Evolutionary conservation across 1,140 invertebrate species (phyloP), one percentile per base, ranked within the genome.

Genomic region (Drosophila tropicalis): DNA sequence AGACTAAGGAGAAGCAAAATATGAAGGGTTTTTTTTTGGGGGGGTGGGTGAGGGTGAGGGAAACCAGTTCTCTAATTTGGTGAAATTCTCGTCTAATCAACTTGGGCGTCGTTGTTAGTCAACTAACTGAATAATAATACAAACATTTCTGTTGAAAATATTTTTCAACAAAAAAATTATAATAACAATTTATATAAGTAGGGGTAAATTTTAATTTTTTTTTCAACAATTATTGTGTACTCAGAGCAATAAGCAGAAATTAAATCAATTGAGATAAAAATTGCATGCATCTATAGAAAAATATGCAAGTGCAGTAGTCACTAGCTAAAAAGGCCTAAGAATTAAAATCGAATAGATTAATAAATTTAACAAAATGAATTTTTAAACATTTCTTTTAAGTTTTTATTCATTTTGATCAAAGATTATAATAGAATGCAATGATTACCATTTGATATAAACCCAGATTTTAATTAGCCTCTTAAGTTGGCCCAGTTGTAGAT

Each of bases 1-100:
- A 7, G 9, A 29, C 5, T 29, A 29, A 5, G 29, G 29, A 29
- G 29, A 29, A 29, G 5, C 29, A 29, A 29, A 29, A 29, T 29
- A 29, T 17, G 9, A 29, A 29, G 25, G 55, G 12, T 29, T 25
- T 25, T 25, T 3, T 1, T 25, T 25, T 3, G 4, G 9, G 3
- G 17, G n/a, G n/a, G 32, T n/a, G 29, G 6, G 32, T 57, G 57
- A 44, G 56, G 57, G 9, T 7, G 44, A 51, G 17, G 19, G 62
- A 79, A 84, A 84, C 83, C 76, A 80, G 83, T 89, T 87, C 83
- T 79, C 80, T 70, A 73, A 32, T 83, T 86, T 79, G 84, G 84
- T 65, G 64, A 86, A 89, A 83, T 83, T 89, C 83, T 83, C 47
- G 41, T 29, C 41, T 62, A 58, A 58, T 36, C 56, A 58, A 39